These are phyloP conservation scores for Probaryconus sp. DNA, from an alignment of 1,140 invertebrate species.

Conservation along the genomic window DNA sequence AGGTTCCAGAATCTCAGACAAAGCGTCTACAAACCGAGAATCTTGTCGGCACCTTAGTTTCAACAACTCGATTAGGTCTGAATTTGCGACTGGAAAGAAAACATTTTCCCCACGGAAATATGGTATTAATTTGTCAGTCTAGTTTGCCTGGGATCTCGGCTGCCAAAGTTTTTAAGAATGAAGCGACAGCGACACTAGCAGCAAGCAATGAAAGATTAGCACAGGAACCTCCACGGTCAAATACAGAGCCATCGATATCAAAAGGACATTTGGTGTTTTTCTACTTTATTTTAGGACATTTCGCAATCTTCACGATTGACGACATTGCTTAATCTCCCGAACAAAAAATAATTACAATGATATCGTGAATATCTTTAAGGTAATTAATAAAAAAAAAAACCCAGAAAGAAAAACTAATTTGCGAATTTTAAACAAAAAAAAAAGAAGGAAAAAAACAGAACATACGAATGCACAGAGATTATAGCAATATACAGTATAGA, in stretches of 20 bases:
- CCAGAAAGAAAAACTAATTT: slow-evolving; percentile 34
- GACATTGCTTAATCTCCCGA: slow-evolving; percentile 40
- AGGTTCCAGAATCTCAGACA: slow-evolving; percentile 67
- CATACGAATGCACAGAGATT: slow-evolving; percentile 29
- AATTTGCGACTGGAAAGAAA: slow-evolving; percentile 64
- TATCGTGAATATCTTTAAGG: slow-evolving; percentile 20
- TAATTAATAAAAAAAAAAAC: slow-evolving; percentile 12
- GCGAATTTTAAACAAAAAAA: slow-evolving; percentile 5
- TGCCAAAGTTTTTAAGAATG: slow-evolving; percentile 40
- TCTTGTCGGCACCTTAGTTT: slow-evolving; percentile 62
- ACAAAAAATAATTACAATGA: slow-evolving; percentile 28
- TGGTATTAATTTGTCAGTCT: slow-evolving; percentile 70
- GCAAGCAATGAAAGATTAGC: slow-evolving; percentile 72
- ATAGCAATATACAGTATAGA: slow-evolving; percentile 48
- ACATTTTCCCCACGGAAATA: slow-evolving; percentile 70
- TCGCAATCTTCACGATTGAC: slow-evolving; percentile 31
- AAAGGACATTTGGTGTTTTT: slow-evolving; percentile 30
- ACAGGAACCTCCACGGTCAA: slow-evolving; percentile 68
- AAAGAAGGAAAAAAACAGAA: slow-evolving; percentile 19
- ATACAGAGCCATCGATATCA: slow-evolving; percentile 20
- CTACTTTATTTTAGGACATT: slow-evolving; percentile 35
- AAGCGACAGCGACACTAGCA: slow-evolving; percentile 66
- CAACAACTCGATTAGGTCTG: slow-evolving; percentile 64
- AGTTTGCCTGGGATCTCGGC: slow-evolving; percentile 65
- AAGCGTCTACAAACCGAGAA: slow-evolving; percentile 51